Evolutionary conservation across 2,888 invertebrate species (phyloP).

Genomic region (Physocephala rufipes): DNA sequence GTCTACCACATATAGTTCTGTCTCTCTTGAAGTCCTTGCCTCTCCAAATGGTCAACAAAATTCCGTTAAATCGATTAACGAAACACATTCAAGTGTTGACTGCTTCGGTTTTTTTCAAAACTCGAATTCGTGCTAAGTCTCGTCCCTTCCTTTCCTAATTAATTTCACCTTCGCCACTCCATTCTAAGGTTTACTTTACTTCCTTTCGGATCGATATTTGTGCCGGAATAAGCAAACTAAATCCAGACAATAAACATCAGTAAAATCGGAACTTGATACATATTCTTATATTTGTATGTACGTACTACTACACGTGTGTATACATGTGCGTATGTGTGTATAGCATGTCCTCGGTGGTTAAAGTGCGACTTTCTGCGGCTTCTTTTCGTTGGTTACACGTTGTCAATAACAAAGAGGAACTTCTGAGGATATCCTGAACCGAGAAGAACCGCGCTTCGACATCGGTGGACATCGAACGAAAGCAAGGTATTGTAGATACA

Average conservation of each 20-base stretch:
- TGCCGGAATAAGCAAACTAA: background rate
- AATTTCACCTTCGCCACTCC: background rate
- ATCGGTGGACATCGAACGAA: background rate
- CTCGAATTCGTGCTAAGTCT: background rate
- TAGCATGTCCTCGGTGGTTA: background rate
- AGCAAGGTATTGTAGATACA: background rate
- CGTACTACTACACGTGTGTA: too few relatives aligned
- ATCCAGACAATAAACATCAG: background rate
- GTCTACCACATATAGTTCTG: background rate
- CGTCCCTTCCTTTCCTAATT: background rate
- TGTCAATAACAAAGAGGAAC: constrained; percentile 9
- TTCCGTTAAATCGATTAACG: background rate
- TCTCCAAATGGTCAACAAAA: background rate
- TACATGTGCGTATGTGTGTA: constrained; percentile 13
- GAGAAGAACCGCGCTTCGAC: background rate
- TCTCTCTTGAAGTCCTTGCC: too few relatives aligned
- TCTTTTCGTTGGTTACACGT: constrained; percentile 24
- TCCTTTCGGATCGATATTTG: constrained; percentile 31
- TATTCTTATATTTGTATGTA: too few relatives aligned
- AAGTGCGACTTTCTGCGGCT: constrained; percentile 28
- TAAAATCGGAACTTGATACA: background rate
- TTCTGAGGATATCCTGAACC: constrained; percentile 9
- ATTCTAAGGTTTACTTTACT: background rate
- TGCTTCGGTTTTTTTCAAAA: background rate
- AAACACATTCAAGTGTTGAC: constrained; percentile 8